Percentiles rank a stretch among this genome's conserved stretches.
These are phyloP conservation scores for Nephrotoma flavescens DNA, from an alignment of 2,888 invertebrate genomes.

Conservation along the genomic window DNA sequence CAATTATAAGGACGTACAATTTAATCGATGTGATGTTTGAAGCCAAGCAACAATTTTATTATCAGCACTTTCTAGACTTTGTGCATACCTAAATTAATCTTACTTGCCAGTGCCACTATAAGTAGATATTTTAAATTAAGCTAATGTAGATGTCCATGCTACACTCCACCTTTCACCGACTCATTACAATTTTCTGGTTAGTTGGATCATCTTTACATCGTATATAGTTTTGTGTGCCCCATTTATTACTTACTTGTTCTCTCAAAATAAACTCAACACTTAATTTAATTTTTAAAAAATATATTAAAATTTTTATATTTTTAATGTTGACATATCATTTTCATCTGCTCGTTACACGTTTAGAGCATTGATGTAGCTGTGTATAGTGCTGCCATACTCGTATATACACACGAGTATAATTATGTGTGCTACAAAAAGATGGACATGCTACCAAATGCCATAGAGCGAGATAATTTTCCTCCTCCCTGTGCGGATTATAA, in stretches of 20 bases:
- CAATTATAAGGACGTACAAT: too few species aligned
- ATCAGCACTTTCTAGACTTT: too few species aligned
- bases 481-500: not conserved
- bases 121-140: too few species aligned
- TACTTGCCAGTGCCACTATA: too few species aligned
- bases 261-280: not conserved
- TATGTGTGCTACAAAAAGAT: not conserved
- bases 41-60: too few species aligned
- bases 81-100: too few species aligned
- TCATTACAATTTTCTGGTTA: too few species aligned
- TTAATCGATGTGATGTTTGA: too few species aligned
- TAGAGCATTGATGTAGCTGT: not conserved
- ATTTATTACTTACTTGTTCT: not conserved
- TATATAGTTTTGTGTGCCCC: not conserved
- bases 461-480: not conserved
- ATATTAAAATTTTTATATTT: not conserved
- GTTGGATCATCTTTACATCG: too few species aligned
- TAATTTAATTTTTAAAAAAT: not conserved
- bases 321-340: not conserved
- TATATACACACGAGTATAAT: too few species aligned
- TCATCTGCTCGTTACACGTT: not conserved
- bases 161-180: too few species aligned
- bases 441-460: not conserved
- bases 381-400: not conserved
- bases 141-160: too few species aligned